Conservation (phyloP, 30 jellyfish, hydroid and myxozoan species). For the Haliclystus octoradiatus region DNA sequence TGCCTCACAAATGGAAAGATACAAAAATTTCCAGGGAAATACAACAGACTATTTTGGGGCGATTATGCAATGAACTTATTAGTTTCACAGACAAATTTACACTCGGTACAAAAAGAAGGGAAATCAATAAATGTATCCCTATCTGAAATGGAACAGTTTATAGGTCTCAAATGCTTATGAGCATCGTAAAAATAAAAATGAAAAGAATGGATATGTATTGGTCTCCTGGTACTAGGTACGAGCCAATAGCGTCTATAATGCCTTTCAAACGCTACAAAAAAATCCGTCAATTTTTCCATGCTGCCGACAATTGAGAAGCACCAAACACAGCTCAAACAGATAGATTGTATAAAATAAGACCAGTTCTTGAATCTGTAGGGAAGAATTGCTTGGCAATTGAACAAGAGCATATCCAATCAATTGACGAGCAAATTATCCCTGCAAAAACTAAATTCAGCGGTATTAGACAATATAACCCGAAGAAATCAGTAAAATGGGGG, state of each 20-base stretch:
- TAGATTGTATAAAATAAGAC: slow-evolving; percentile 31
- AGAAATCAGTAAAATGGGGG: slow-evolving; percentile 24
- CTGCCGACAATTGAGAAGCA: slow-evolving; percentile 28
- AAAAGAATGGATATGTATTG: slow-evolving; percentile 29
- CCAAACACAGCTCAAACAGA: slow-evolving; percentile 5
- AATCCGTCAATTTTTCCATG: slow-evolving; percentile 12
- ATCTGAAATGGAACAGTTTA: slow-evolving; percentile 18
- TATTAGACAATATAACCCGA: slow-evolving; percentile 21
- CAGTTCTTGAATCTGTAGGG: slow-evolving; percentile 26
- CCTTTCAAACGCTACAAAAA: slow-evolving; percentile 26
- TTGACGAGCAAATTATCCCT: slow-evolving; percentile 9
- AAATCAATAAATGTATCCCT: slow-evolving; percentile 5
- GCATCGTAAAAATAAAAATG: slow-evolving; percentile 20
- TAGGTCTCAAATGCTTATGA: slow-evolving; percentile 46
- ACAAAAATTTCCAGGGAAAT: slow-evolving; percentile 4
- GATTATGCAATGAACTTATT: slow-evolving; percentile 13
- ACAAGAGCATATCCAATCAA: background rate
- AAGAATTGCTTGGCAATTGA: slow-evolving; percentile 11
- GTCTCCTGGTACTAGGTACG: slow-evolving; percentile 26
- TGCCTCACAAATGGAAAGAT: too few species aligned
- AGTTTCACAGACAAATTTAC: slow-evolving; percentile 29
- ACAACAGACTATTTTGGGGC: slow-evolving; percentile 10
- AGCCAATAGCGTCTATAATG: slow-evolving; percentile 45
- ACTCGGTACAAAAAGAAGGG: too few species aligned
- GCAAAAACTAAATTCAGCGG: slow-evolving; percentile 19